phyloP scores from a whole-genome alignment of 1,140 invertebrate species.

The Ceratina australensis region DNA sequence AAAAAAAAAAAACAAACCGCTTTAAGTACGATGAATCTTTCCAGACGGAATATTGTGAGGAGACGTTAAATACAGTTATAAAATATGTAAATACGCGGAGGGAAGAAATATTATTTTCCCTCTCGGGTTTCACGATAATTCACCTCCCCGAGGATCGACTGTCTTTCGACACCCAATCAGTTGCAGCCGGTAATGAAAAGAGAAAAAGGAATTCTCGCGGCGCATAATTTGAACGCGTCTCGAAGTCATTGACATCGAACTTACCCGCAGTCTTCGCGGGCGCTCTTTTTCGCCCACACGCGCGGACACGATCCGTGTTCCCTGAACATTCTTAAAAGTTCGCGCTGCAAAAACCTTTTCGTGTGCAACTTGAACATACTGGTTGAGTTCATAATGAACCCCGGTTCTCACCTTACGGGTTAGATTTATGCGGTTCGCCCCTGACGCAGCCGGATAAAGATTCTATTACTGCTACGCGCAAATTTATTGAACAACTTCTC shows the following conservation, averaged over 20 bases:
- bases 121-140: neutral
- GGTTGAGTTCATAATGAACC: slow-evolving; percentile 8
- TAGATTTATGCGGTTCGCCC: neutral
- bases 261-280: neutral
- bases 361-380: neutral
- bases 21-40: no score
- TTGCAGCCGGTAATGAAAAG: neutral
- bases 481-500: neutral
- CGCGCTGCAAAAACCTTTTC: neutral
- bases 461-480: neutral
- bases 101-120: neutral
- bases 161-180: slow-evolving; percentile 5
- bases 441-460: neutral
- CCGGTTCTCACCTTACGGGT: neutral
- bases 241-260: slow-evolving; percentile 30
- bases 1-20: no score
- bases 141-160: no score
- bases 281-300: slow-evolving; percentile 25
- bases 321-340: neutral
- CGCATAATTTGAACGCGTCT: neutral
- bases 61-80: neutral
- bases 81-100: neutral
- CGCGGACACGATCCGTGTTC: neutral
- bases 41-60: no score
- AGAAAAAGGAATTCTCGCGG: neutral